Conservation (phyloP, 2,888 invertebrate species). For the Cosmia trapezina region DNA sequence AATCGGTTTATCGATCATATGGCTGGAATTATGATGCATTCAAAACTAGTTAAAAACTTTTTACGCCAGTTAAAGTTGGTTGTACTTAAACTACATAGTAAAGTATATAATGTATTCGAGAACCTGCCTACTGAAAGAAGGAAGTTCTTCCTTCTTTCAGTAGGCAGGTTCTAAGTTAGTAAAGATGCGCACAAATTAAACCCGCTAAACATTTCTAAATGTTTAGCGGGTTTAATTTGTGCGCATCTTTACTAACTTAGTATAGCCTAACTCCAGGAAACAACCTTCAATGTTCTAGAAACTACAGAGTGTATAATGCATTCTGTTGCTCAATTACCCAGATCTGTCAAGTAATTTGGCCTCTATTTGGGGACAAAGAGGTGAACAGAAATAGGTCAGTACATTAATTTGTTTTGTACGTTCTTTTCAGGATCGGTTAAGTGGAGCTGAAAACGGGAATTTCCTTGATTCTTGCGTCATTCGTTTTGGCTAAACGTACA, state of each 20-base stretch:
- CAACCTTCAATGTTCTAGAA: slow-evolving; percentile 41
- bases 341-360: slow-evolving; percentile 23
- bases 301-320: background rate
- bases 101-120: slow-evolving; percentile 1
- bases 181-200: too few species aligned
- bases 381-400: slow-evolving; percentile 7
- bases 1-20: slow-evolving; percentile 56
- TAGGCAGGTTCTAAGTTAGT: too few species aligned
- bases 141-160: too few species aligned
- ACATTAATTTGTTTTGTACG: slow-evolving; percentile 3
- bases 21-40: slow-evolving; percentile 50
- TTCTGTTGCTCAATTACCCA: slow-evolving; percentile 31
- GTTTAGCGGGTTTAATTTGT: slow-evolving; percentile 9
- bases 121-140: slow-evolving; percentile 21
- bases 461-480: slow-evolving; percentile 17
- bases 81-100: slow-evolving; percentile 16
- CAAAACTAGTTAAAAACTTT: slow-evolving; percentile 53
- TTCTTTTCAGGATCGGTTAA: slow-evolving; percentile 15
- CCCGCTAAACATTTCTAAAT: too few species aligned
- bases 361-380: slow-evolving; percentile 16
- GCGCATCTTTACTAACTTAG: slow-evolving; percentile 16
- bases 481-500: background rate
- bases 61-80: slow-evolving; percentile 39
- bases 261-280: background rate
- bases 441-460: slow-evolving; percentile 27